Evolutionary conservation across 2,797 vertebrate genomes (phyloP).

Genomic region (Delichon dasypus): DNA sequence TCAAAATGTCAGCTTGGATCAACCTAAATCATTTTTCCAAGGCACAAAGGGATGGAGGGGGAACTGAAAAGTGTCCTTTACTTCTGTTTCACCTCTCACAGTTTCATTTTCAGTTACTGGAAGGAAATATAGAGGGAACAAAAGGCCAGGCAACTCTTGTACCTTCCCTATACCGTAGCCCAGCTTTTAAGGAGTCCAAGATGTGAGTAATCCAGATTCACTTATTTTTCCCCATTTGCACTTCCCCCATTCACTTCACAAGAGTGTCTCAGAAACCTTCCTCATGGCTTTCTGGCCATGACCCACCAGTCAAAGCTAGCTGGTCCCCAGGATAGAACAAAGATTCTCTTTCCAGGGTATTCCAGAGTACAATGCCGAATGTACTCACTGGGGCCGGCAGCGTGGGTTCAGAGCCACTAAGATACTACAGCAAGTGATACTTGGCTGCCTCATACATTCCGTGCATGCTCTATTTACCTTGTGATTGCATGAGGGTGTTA

Average conservation of each 20-base stretch:
- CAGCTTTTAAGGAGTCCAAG: background rate
- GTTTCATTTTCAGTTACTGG: constrained; percentile 3
- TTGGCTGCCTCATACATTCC: background rate
- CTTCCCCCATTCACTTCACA: background rate
- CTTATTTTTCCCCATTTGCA: background rate
- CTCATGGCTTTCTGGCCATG: background rate
- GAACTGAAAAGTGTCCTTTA: background rate
- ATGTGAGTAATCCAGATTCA: background rate
- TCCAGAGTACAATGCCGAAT: background rate
- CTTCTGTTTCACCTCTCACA: background rate
- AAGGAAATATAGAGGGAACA: background rate
- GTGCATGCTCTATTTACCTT: background rate
- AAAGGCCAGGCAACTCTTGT: background rate
- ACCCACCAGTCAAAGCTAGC: background rate
- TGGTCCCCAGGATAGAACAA: background rate
- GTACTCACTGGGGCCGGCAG: background rate
- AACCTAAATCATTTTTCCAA: background rate
- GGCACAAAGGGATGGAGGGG: background rate
- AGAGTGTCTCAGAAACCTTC: background rate
- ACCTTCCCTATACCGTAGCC: background rate
- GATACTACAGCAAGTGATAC: background rate
- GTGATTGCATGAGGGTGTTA: background rate
- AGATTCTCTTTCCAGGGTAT: background rate
- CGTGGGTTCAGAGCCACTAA: background rate
- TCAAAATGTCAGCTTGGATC: constrained; percentile 35